Percentiles rank a stretch among this genome's conserved stretches.
Evolutionary conservation across 30 jellyfish, hydroid and myxozoan genomes (phyloP).

Genomic region (Mastigias papua): DNA sequence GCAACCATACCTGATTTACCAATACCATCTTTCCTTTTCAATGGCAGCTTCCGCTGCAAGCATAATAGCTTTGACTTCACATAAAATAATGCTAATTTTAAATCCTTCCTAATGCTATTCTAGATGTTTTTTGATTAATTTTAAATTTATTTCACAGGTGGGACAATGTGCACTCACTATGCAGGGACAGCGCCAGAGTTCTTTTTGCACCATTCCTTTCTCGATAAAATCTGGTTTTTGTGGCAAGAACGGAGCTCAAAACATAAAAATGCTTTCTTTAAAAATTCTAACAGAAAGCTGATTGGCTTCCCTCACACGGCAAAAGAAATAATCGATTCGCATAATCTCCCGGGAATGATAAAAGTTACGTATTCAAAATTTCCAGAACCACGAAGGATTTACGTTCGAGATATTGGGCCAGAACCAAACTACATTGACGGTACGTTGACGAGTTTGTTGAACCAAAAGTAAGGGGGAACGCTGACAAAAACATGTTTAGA

Average conservation of each 20-base stretch:
- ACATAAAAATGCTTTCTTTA: conserved; percentile 80
- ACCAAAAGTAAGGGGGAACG: too few relatives aligned
- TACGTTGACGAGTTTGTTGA: neutral
- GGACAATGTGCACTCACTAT: conserved; percentile 97
- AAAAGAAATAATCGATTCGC: conserved; percentile 70
- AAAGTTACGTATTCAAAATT: conserved; percentile 78
- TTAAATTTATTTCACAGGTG: conserved; percentile 44
- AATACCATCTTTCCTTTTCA: too few relatives aligned
- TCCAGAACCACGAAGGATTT: conserved; percentile 36
- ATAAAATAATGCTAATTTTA: too few relatives aligned
- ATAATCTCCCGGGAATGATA: conserved; percentile 83
- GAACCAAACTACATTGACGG: conserved; percentile 70
- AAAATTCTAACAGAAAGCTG: conserved; percentile 55
- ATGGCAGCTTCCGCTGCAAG: too few relatives aligned
- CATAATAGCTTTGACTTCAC: too few relatives aligned
- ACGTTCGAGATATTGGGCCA: conserved; percentile 33
- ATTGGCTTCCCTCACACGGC: conserved; percentile 83
- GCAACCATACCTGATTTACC: too few relatives aligned
- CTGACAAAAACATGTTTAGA: too few relatives aligned
- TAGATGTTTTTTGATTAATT: neutral
- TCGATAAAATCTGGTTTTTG: conserved; percentile 93
- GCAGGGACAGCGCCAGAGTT: conserved; percentile 97
- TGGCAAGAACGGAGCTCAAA: conserved; percentile 86
- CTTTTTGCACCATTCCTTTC: conserved; percentile 86
- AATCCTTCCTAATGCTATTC: too few relatives aligned